These are phyloP conservation scores for Drepanosiphum platanoidis DNA, from an alignment of 2,888 invertebrate genomes.

Conservation along the genomic window DNA sequence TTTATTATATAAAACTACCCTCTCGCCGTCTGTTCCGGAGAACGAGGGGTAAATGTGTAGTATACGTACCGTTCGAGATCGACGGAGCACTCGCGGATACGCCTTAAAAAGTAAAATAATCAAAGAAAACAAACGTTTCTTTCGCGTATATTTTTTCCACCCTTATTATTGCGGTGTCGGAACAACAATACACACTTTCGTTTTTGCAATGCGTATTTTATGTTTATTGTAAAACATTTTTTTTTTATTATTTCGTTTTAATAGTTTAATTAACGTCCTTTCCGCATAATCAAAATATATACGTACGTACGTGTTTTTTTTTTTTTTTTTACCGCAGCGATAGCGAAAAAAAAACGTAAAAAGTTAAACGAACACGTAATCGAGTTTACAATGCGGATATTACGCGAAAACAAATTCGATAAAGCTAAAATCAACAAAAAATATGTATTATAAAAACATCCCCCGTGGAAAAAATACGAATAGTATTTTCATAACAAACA, in stretches of 20 bases:
- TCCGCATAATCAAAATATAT: not conserved
- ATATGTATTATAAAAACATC: not conserved
- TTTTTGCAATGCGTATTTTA: not conserved
- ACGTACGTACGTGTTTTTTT: not conserved
- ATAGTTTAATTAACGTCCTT: not conserved
- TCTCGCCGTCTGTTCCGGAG: not conserved
- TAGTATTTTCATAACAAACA: too few relatives aligned
- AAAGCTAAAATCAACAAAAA: not conserved
- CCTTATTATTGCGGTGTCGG: too few relatives aligned
- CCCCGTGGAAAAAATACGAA: too few relatives aligned
- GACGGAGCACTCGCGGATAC: not conserved
- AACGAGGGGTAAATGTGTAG: not conserved
- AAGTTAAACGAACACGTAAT: not conserved
- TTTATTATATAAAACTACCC: not conserved
- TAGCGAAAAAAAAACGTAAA: not conserved
- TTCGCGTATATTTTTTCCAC: not conserved
- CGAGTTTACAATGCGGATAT: not conserved
- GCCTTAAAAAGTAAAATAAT: too few relatives aligned
- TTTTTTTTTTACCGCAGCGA: not conserved
- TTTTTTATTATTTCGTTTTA: not conserved
- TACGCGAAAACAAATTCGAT: not conserved
- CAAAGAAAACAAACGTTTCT: slow-evolving; percentile 18
- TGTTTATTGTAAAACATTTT: not conserved
- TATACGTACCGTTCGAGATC: too few relatives aligned
- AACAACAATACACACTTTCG: not conserved